Evolutionary conservation across 2,113 vertebrate genomes (phyloP), one percentile per base, ranked within the genome.

Genomic region (Chaenocephalus aceratus): DNA sequence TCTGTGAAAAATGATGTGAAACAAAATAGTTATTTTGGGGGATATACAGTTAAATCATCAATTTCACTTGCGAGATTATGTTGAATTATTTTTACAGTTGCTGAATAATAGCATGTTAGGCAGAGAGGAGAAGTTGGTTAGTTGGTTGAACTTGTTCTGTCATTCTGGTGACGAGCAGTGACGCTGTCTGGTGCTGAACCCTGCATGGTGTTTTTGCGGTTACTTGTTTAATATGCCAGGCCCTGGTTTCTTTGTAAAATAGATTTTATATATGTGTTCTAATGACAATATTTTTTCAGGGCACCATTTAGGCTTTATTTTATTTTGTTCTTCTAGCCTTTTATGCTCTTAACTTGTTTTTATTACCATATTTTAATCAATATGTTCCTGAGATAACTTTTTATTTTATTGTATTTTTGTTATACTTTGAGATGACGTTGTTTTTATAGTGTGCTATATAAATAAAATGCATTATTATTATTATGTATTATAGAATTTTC

Each of bases 191-290:
- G 59, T 53, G 48, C 34, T 52, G 11, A 68, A 7, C 36, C 6
- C 1, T 3, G 41, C 5, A 2, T 14, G 0, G 9, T 7, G 8
- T 8, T 21, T 23, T 14, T 12, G 9, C 1, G 4, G 6, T 11
- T 3, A 14, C 2, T 1, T 53, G 0, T 49, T 63, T 6, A 34
- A 60, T 34, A 1, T 36, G 3, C 7, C 56, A 9, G n/a, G 5
- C 6, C 9, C 3, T 58, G 13, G 16, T 36, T 49, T 46, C 16
- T 0, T 10, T 10, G 0, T 48, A 5, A 53, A 34, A 1, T 0
- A 41, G 14, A 3, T 70, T 15, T 70, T 41, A 10, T 45, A 2
- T 18, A 4, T 2, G 51, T 18, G 15, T 18, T 0, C 30, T 0
- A 9, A 30, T 30, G 30, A 4, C 4, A 30, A 30, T 30, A 0